Percentiles rank a stretch among this genome's conserved stretches.
Conservation (phyloP, 92 coral and sea anemone genomes). For the Heliopora coerulea region DNA sequence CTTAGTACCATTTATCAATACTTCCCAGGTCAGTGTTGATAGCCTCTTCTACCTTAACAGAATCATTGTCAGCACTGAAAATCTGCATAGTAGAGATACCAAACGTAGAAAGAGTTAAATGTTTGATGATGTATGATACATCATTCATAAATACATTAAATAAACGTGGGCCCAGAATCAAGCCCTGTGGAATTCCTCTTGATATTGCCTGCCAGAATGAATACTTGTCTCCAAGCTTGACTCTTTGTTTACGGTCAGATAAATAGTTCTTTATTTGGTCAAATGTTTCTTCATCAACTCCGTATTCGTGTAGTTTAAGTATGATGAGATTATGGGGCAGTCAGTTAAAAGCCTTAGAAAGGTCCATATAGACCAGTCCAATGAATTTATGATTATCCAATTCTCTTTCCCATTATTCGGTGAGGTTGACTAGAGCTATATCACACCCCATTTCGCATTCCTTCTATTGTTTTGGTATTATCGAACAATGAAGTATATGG, state of each 20-base stretch:
- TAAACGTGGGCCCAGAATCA: constrained; percentile 46
- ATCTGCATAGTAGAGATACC: constrained; percentile 44
- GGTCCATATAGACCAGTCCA: background rate
- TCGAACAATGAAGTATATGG: constrained; percentile 21
- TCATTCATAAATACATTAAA: constrained; percentile 52
- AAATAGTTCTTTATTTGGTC: constrained; percentile 23
- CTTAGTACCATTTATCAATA: constrained; percentile 34
- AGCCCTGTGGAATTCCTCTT: constrained; percentile 53
- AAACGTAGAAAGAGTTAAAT: constrained; percentile 26
- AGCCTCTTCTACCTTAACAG: constrained; percentile 4
- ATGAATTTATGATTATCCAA: constrained; percentile 5
- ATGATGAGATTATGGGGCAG: background rate
- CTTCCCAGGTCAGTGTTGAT: constrained; percentile 32
- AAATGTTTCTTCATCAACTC: constrained; percentile 29
- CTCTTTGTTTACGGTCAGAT: constrained; percentile 39
- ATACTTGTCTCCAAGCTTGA: constrained; percentile 26
- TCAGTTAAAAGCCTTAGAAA: background rate
- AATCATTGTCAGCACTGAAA: constrained; percentile 16
- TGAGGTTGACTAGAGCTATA: constrained; percentile 9
- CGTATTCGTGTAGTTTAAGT: constrained; percentile 27
- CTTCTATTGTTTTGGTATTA: constrained; percentile 55
- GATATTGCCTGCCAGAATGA: constrained; percentile 30
- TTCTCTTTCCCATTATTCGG: constrained; percentile 15
- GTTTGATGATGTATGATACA: constrained; percentile 19
- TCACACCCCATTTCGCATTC: constrained; percentile 46